Evolutionary conservation across 2,113 vertebrate species (phyloP).

Genomic region (Lophius piscatorius): DNA sequence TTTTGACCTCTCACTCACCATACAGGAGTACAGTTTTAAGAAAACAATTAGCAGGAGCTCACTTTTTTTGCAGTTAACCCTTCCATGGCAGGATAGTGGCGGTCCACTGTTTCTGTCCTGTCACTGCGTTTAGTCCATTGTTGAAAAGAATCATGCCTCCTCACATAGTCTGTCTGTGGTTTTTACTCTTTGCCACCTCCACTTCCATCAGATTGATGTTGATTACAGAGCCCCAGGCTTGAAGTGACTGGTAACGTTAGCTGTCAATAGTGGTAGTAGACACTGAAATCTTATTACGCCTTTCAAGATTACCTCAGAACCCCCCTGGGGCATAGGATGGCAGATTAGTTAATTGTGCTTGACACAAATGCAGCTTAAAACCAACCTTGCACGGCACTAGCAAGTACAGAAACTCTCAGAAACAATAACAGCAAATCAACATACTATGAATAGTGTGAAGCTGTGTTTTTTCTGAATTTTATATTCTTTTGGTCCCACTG

Average conservation of each 20-base stretch:
- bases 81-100: slow-evolving; percentile 64
- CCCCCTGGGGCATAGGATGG: slow-evolving; percentile 51
- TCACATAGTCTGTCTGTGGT: slow-evolving; percentile 34
- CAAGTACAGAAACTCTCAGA: neutral
- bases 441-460: neutral
- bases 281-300: slow-evolving; percentile 73
- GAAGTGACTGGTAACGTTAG: slow-evolving; percentile 25
- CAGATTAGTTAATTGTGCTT: slow-evolving; percentile 76
- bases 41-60: slow-evolving; percentile 51
- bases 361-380: slow-evolving; percentile 76
- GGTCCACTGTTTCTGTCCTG: slow-evolving; percentile 29
- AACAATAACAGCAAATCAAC: slow-evolving; percentile 1
- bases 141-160: slow-evolving; percentile 40
- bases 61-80: slow-evolving; percentile 68
- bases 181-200: slow-evolving; percentile 37
- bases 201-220: slow-evolving; percentile 51
- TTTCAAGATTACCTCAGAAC: slow-evolving; percentile 75
- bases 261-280: slow-evolving; percentile 65
- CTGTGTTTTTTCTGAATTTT: too few relatives aligned
- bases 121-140: slow-evolving; percentile 54
- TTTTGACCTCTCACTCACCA: slow-evolving; percentile 6
- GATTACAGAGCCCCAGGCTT: slow-evolving; percentile 34
- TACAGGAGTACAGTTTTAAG: neutral
- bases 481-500: too few relatives aligned
- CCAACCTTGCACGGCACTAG: slow-evolving; percentile 10